Evolutionary conservation across 2,797 vertebrate species (phyloP).

Genomic region (Phoebastria nigripes): DNA sequence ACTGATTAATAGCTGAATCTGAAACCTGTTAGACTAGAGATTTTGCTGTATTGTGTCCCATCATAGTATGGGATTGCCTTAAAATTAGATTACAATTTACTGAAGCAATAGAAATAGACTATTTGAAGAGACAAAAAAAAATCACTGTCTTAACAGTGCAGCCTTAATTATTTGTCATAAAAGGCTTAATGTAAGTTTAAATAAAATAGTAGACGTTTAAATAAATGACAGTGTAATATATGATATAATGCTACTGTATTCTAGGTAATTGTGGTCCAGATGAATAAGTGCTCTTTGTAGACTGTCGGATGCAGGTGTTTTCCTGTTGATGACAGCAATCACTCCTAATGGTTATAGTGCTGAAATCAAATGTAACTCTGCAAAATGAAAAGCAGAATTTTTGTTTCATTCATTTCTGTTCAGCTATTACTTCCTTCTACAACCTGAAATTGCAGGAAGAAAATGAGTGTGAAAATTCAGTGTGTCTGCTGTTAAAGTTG

Average conservation of each 20-base stretch:
- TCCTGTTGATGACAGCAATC: neutral
- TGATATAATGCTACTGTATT: neutral
- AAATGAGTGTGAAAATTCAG: neutral
- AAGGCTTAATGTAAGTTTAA: neutral
- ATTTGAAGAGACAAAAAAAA: neutral
- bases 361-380: neutral
- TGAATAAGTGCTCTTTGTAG: neutral
- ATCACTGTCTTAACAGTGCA: neutral
- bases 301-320: neutral
- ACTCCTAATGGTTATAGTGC: neutral
- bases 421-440: neutral
- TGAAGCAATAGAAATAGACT: neutral
- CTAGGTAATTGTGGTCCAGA: neutral
- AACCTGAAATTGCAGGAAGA: neutral
- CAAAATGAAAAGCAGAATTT: neutral
- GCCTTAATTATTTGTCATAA: neutral
- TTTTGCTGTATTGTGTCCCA: neutral
- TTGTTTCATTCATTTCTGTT: neutral
- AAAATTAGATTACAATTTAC: neutral
- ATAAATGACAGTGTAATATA: neutral
- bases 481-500: neutral
- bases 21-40: neutral
- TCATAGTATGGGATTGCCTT: neutral
- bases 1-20: neutral
- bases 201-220: neutral